Evolutionary conservation across 2,888 invertebrate species (phyloP).

Genomic region (Drosophila paracracens): DNA sequence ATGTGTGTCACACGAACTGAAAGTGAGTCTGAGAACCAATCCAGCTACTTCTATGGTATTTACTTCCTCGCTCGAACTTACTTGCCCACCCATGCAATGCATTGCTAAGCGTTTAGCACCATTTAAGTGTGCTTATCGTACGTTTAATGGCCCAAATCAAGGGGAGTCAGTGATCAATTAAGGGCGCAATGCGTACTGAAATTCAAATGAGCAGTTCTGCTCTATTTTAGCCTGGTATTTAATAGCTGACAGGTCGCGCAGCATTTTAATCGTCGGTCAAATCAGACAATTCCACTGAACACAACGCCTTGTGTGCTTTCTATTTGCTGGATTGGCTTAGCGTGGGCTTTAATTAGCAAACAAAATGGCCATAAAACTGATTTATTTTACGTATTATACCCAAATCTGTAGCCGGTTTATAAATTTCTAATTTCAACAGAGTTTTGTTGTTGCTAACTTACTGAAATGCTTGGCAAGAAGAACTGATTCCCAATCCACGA

Average conservation of each 20-base stretch:
- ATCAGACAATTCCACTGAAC: conserved; percentile 51
- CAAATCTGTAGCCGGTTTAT: conserved; percentile 36
- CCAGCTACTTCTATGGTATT: conserved; percentile 2
- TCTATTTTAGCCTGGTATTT: conserved; percentile 15
- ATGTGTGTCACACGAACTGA: conserved; percentile 71
- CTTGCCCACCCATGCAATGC: conserved; percentile 30
- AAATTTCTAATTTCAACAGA: conserved; percentile 50
- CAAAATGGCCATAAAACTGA: conserved; percentile 64
- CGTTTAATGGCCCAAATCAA: conserved; percentile 43
- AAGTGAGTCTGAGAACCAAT: conserved; percentile 71
- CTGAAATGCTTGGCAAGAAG: conserved; percentile 12
- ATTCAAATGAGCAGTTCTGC: conserved; percentile 28
- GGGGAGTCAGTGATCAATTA: conserved; percentile 48
- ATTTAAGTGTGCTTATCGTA: conserved; percentile 36
- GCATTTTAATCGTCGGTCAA: conserved; percentile 44
- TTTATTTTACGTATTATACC: conserved; percentile 62
- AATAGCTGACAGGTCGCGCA: conserved; percentile 22
- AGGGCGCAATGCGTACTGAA: conserved; percentile 59
- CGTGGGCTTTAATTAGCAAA: conserved; percentile 67
- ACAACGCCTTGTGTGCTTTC: conserved; percentile 56
- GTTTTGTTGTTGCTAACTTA: conserved; percentile 23
- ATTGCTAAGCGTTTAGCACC: conserved; percentile 27
- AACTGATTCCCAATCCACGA: conserved; percentile 35
- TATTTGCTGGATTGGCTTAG: conserved; percentile 46
- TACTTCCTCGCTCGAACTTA: conserved; percentile 30